Evolutionary conservation across 2,888 invertebrate genomes (phyloP).

Genomic region (Celastrina argiolus): DNA sequence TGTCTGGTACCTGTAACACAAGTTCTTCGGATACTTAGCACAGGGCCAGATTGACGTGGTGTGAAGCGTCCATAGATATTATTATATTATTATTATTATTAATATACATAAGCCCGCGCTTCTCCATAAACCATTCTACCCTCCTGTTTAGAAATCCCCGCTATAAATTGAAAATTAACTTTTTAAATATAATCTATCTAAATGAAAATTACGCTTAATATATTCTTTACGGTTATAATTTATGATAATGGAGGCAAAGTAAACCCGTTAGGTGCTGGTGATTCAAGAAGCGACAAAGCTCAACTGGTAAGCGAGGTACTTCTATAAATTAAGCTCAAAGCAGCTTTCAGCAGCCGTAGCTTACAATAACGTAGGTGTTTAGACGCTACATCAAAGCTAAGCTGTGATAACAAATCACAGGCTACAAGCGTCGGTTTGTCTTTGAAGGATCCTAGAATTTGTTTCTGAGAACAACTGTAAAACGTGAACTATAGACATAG

Average conservation of each 20-base stretch:
- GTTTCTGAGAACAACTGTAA: background rate
- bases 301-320: constrained; percentile 5
- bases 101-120: too few relatives aligned
- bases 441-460: background rate
- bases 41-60: too few relatives aligned
- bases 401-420: constrained; percentile 9
- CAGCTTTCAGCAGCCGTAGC: constrained; percentile 19
- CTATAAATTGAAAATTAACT: background rate
- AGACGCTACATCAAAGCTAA: constrained; percentile 19
- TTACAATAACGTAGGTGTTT: constrained; percentile 19
- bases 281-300: constrained; percentile 12
- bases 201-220: constrained; percentile 24
- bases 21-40: too few relatives aligned
- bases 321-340: constrained; percentile 19
- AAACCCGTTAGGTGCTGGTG: background rate
- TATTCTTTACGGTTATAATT: constrained; percentile 49
- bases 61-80: too few relatives aligned
- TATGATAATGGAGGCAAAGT: background rate
- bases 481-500: too few relatives aligned
- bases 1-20: too few relatives aligned
- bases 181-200: constrained; percentile 22
- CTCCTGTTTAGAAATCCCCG: too few relatives aligned
- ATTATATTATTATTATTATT: too few relatives aligned
- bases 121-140: too few relatives aligned
- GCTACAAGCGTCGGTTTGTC: background rate